A percentile compares a stretch with the other conserved stretches of the same genome.
Evolutionary conservation across 2,888 invertebrate genomes (phyloP).

Genomic region (Cryptosula pallasiana): DNA sequence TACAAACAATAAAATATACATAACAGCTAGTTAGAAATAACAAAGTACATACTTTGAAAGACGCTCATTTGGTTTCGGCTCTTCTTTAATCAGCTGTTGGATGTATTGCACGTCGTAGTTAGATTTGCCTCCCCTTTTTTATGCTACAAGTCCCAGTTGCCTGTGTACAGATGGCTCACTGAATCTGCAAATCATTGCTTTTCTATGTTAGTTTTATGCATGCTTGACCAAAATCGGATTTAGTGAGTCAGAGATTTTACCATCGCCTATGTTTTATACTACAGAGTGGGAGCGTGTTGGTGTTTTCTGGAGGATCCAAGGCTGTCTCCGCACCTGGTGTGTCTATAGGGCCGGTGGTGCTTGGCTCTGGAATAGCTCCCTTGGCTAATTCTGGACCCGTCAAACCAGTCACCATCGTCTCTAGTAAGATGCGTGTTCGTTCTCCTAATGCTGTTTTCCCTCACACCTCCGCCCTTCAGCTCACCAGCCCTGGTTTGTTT

Average conservation of each 20-base stretch:
- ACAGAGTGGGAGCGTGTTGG: neutral
- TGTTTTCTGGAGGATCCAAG: neutral
- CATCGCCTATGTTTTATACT: neutral
- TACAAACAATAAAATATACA: too few relatives aligned
- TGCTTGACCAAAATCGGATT: neutral
- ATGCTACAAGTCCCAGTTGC: too few relatives aligned
- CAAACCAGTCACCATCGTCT: neutral
- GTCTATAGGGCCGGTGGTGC: neutral
- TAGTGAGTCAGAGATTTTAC: neutral
- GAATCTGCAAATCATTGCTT: too few relatives aligned
- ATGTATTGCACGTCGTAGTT: too few relatives aligned
- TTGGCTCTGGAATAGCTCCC: slow-evolving; percentile 5
- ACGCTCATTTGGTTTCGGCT: too few relatives aligned
- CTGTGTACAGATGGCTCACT: too few relatives aligned
- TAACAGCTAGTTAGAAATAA: too few relatives aligned
- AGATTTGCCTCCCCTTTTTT: too few relatives aligned
- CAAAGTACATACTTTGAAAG: too few relatives aligned
- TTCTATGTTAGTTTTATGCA: neutral
- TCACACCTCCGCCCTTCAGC: too few relatives aligned
- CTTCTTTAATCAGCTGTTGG: too few relatives aligned
- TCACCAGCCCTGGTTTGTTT: too few relatives aligned
- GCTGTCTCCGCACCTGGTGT: neutral
- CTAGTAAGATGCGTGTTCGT: neutral
- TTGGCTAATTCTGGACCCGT: neutral
- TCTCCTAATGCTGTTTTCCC: neutral